Conservation (phyloP, 2,113 vertebrate species). For the Phyllopteryx taeniolatus region DNA sequence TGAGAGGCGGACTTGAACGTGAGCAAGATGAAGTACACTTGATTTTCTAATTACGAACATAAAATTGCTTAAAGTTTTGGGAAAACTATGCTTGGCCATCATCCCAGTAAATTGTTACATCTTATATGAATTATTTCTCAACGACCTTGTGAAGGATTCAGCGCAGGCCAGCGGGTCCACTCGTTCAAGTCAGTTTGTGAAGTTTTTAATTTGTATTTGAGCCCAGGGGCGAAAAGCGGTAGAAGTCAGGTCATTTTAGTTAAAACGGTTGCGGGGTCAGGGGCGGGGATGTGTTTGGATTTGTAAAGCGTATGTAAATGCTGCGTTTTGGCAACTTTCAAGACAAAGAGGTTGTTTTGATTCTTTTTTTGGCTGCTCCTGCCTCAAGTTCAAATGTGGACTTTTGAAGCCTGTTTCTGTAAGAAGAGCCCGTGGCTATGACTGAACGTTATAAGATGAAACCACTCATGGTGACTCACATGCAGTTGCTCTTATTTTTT, state of each 20-base stretch:
- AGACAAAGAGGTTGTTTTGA: slow-evolving; percentile 14
- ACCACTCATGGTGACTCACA: slow-evolving; percentile 35
- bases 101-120: slow-evolving; percentile 4
- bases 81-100: slow-evolving; percentile 11
- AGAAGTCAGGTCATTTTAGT: slow-evolving; percentile 33
- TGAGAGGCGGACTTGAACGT: slow-evolving; percentile 3
- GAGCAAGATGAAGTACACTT: slow-evolving; percentile 24
- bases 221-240: slow-evolving; percentile 23
- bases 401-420: slow-evolving; percentile 37
- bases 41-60: neutral
- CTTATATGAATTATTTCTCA: slow-evolving; percentile 15
- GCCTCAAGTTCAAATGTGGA: slow-evolving; percentile 50
- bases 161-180: slow-evolving; percentile 15
- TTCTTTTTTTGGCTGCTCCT: neutral
- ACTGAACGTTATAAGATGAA: slow-evolving; percentile 28
- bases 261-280: slow-evolving; percentile 35
- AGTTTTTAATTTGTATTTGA: slow-evolving; percentile 25
- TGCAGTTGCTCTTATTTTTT: slow-evolving; percentile 18
- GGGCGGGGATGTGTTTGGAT: slow-evolving; percentile 21
- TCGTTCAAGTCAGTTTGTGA: slow-evolving; percentile 25
- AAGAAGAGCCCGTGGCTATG: slow-evolving; percentile 47
- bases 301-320: slow-evolving; percentile 16
- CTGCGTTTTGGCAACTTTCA: slow-evolving; percentile 26
- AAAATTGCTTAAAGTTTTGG: neutral
- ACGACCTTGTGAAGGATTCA: slow-evolving; percentile 26